Base-by-base conservation (phyloP, 1,140 invertebrate genomes). In the Drosophila fuyamai region DNA sequence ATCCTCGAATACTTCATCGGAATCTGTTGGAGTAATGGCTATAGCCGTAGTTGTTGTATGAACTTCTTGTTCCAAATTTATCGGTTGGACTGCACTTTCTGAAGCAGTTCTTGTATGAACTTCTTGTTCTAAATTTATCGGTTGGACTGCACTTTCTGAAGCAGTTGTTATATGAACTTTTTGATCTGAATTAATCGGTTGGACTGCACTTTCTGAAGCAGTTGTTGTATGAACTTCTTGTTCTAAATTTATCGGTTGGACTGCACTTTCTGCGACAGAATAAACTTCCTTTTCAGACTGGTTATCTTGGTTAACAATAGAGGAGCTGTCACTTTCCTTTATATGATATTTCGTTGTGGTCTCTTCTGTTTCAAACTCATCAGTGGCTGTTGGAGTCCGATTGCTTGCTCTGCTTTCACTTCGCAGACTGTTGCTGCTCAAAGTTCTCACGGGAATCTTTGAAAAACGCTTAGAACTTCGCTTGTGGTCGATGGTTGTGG, bases 1-100 rank as follows among this genome's bases (percentile, higher is more conserved):
- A 78, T 91, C 90, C 53, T 86, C 81, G 38, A 86, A 91, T 0
- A 88, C 44, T 47, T 91, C 90, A 7, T 91, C 82, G 1, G 74
- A 71, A 1, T 78, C 65, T 3, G 61, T 59, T n/a, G 72, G 55
- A 27, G 41, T 67, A 5, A 59, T 41, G 1, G 50, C 32, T 14
- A 41, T 50, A 10, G 55, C 35, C 18, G 41, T 23, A 18, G 23
- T 27, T 12, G 50, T n/a, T 1, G 9, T 32, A 2, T 4, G 54
- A 6, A 47, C 27, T 35, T 68, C 48, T 5, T 48, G 23, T 27
- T 55, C 43, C 29, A 47, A 35, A 7, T 14, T 23, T 7, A 16
- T 29, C 3, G 14, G 1, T 23, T 61, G 53, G 13, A 13, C 5
- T 12, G 9, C 7, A 2, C 6, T 4, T 23, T 16, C 55, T 13